Evolutionary conservation across 2,113 vertebrate genomes (phyloP).

Genomic region (Odobenus rosmarus): DNA sequence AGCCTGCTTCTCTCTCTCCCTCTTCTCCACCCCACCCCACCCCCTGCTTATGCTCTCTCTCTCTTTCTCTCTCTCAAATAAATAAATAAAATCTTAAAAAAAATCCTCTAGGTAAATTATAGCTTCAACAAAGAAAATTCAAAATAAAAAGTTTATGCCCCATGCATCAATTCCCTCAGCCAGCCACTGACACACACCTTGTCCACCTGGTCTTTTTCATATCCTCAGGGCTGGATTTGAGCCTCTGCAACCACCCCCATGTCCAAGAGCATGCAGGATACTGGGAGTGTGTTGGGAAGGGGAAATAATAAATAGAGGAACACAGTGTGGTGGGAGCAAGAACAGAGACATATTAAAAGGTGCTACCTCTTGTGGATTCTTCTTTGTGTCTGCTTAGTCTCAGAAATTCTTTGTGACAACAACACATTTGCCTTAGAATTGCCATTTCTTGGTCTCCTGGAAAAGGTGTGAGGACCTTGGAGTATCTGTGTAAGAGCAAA

Average conservation of each 20-base stretch:
- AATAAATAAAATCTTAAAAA: not conserved
- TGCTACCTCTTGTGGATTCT: not conserved
- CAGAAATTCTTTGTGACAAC: not conserved
- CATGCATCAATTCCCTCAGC: not conserved
- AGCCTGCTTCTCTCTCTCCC: not conserved
- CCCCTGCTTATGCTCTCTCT: not conserved
- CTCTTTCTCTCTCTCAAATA: not conserved
- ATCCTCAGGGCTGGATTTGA: not conserved
- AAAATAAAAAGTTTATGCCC: not conserved
- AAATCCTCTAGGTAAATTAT: not conserved
- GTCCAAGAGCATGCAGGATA: not conserved
- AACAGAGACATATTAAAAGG: not conserved
- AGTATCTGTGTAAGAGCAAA: not conserved
- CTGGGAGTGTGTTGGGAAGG: not conserved
- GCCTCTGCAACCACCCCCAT: too few relatives aligned
- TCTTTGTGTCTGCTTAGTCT: not conserved
- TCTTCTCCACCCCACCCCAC: not conserved
- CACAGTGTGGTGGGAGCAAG: accelerated
- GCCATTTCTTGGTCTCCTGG: not conserved
- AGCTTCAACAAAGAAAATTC: not conserved
- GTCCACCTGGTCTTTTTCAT: not conserved
- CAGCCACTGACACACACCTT: not conserved
- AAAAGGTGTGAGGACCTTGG: not conserved
- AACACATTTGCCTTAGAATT: not conserved
- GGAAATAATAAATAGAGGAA: not conserved